These are phyloP conservation scores for Todiramphus saurophagus DNA, from an alignment of 2,113 vertebrate genomes.

Conservation along the genomic window DNA sequence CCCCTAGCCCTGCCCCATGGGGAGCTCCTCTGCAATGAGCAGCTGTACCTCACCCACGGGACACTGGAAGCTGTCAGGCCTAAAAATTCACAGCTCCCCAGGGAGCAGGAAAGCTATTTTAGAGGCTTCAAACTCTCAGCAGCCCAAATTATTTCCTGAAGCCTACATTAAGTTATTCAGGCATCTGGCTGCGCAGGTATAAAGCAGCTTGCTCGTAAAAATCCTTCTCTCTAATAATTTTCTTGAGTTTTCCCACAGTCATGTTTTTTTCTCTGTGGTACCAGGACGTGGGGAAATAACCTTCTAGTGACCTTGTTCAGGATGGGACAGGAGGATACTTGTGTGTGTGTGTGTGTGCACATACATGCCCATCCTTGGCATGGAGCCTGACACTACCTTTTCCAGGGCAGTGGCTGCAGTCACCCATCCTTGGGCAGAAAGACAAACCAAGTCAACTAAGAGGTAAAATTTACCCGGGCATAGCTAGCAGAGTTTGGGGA, in stretches of 20 bases:
- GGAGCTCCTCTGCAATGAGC: not conserved
- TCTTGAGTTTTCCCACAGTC: not conserved
- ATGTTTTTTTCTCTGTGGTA: accelerated
- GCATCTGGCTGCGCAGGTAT: not conserved
- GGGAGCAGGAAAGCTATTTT: slow-evolving; percentile 19
- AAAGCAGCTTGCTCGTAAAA: not conserved
- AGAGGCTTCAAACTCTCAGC: not conserved
- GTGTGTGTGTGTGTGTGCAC: too few species aligned
- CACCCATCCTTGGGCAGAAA: not conserved
- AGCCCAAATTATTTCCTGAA: not conserved
- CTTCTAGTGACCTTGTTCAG: not conserved
- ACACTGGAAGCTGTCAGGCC: not conserved
- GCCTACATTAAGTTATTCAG: not conserved
- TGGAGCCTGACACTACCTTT: not conserved
- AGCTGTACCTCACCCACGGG: not conserved
- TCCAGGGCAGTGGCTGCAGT: accelerated
- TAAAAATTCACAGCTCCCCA: not conserved
- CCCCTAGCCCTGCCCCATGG: not conserved
- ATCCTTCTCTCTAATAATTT: not conserved
- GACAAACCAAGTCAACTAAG: not conserved
- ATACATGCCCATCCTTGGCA: not conserved
- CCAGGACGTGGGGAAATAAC: not conserved
- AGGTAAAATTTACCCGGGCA: not conserved
- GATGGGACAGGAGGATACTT: not conserved
- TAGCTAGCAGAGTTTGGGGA: not conserved